Evolutionary conservation across 2,888 invertebrate genomes (phyloP).

Genomic region (Macrophya annulata): DNA sequence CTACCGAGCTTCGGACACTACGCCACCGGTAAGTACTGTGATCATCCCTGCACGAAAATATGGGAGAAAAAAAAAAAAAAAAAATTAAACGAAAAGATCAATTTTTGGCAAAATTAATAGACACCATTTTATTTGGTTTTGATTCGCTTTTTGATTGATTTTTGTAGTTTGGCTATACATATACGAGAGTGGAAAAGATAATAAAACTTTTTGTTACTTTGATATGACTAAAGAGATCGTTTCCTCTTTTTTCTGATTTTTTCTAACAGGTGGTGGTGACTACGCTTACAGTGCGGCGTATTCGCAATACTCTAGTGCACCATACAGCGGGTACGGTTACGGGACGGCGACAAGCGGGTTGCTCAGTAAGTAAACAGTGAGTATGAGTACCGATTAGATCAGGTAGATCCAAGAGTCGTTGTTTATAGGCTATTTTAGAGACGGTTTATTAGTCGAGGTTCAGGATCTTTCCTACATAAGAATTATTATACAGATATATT

Average conservation of each 20-base stretch:
- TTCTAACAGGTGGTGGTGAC: constrained; percentile 84
- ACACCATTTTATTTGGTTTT: not conserved
- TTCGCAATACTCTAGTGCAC: constrained; percentile 88
- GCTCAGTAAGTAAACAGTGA: constrained; percentile 87
- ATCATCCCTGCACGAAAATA: not conserved
- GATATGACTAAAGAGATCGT: not conserved
- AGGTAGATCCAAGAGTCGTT: constrained; percentile 63
- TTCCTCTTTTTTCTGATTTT: constrained; percentile 59
- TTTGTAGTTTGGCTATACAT: not conserved
- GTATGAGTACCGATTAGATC: constrained; percentile 80
- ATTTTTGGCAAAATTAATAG: not conserved
- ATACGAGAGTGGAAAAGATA: not conserved
- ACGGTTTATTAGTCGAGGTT: constrained; percentile 36
- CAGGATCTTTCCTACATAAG: constrained; percentile 36
- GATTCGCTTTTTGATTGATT: not conserved
- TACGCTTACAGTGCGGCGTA: constrained; percentile 89
- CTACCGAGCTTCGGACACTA: constrained; percentile 87
- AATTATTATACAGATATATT: not conserved
- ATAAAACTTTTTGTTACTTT: not conserved
- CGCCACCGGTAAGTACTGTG: constrained; percentile 83
- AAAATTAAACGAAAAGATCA: not conserved
- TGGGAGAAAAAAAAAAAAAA: constrained; percentile 10
- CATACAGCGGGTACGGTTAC: constrained; percentile 86
- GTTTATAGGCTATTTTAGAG: not conserved
- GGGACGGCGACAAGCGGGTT: constrained; percentile 85